These are phyloP conservation scores for Odontocolon sp. DNA, from an alignment of 2,888 invertebrate genomes.

Conservation along the genomic window DNA sequence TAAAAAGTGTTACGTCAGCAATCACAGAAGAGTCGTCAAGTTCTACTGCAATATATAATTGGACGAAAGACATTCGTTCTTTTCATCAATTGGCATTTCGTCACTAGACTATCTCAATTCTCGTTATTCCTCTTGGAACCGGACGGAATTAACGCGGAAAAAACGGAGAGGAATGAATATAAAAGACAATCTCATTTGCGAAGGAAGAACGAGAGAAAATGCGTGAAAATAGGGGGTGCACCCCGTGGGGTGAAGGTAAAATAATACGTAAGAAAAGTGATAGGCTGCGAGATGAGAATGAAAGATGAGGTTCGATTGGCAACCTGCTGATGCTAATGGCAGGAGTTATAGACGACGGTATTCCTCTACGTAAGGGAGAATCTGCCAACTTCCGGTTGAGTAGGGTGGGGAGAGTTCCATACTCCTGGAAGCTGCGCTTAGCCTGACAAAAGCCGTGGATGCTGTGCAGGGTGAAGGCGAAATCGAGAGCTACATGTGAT, in stretches of 20 bases:
- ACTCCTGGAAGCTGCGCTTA: constrained; percentile 3
- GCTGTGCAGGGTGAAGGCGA: neutral
- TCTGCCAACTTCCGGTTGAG: neutral
- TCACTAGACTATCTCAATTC: neutral
- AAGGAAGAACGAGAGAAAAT: neutral
- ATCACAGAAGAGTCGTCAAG: neutral
- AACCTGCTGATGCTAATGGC: constrained; percentile 20
- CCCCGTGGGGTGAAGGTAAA: neutral
- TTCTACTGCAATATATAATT: constrained; percentile 37
- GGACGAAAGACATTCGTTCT: constrained; percentile 9
- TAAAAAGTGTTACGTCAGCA: constrained; percentile 7
- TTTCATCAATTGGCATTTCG: neutral
- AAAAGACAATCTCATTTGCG: neutral
- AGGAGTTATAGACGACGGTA: constrained; percentile 8
- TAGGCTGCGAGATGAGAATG: constrained; percentile 3
- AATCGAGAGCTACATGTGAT: constrained; percentile 50
- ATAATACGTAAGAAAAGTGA: constrained; percentile 17
- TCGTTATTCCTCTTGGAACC: neutral
- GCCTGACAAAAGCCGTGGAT: constrained; percentile 1
- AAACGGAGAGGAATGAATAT: neutral
- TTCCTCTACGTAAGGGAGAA: constrained; percentile 15
- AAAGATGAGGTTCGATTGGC: neutral
- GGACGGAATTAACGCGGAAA: neutral
- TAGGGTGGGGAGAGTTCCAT: neutral
- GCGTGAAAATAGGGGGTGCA: neutral